phyloP scores from a whole-genome alignment of 2,113 vertebrate genomes.

The Heterochromis multidens region DNA sequence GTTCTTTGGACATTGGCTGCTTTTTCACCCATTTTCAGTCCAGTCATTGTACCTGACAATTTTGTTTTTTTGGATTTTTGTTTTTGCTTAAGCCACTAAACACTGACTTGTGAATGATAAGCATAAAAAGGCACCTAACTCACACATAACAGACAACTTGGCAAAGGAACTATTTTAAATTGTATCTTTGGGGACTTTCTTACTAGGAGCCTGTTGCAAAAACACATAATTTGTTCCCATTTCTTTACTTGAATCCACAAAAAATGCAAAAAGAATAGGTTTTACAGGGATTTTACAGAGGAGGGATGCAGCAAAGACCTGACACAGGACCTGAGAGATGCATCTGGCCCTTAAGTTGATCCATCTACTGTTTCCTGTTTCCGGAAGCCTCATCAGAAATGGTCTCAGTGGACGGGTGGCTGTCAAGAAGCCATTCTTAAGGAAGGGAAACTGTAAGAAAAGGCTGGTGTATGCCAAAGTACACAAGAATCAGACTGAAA shows the following conservation, averaged over 20 bases:
- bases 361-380: neutral
- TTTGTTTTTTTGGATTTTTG: neutral
- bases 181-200: neutral
- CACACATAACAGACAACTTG: no score
- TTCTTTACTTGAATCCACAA: neutral
- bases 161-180: no score
- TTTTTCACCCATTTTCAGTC: neutral
- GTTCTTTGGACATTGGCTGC: neutral
- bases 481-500: neutral
- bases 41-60: neutral
- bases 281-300: no score
- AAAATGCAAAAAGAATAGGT: no score
- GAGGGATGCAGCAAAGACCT: neutral
- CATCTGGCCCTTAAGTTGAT: neutral
- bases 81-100: neutral
- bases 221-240: neutral
- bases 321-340: neutral
- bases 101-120: neutral
- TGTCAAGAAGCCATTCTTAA: neutral
- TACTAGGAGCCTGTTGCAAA: neutral
- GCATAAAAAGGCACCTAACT: fast-evolving
- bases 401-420: no score
- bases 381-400: no score
- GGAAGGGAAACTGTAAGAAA: no score
- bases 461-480: neutral